Conservation (phyloP, 2,113 vertebrate species). For the Hyperopisus bebe region DNA sequence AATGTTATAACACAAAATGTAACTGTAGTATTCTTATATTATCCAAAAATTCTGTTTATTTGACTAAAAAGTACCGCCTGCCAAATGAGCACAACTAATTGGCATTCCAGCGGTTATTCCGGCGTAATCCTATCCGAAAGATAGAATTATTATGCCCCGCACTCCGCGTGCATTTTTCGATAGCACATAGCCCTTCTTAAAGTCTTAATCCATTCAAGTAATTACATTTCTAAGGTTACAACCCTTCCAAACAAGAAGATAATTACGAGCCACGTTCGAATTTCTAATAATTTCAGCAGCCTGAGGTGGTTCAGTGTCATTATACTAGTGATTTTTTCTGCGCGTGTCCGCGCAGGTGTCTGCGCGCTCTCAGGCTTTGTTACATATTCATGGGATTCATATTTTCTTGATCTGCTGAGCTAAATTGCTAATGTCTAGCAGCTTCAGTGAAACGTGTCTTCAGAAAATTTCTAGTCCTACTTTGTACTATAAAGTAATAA, state of each 20-base stretch:
- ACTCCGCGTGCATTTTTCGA: background rate
- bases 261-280: background rate
- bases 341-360: background rate
- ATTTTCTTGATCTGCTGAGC: background rate
- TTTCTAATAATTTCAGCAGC: background rate
- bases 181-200: background rate
- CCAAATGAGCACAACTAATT: background rate
- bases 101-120: background rate
- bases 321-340: background rate
- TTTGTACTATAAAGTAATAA: background rate
- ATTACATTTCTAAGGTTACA: slow-evolving; percentile 16
- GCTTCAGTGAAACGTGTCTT: slow-evolving; percentile 5
- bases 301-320: slow-evolving; percentile 4
- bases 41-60: background rate
- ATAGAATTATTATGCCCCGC: background rate
- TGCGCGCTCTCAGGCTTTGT: background rate
- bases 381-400: background rate
- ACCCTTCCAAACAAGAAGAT: background rate
- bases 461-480: background rate
- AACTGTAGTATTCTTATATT: background rate
- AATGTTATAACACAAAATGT: background rate
- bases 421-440: background rate
- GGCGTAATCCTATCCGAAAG: background rate
- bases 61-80: background rate
- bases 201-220: slow-evolving; percentile 14